A percentile compares a stretch with the other conserved stretches of the same genome.
Evolutionary conservation across 2,888 invertebrate species (phyloP).

Genomic region (Athalia cordata): DNA sequence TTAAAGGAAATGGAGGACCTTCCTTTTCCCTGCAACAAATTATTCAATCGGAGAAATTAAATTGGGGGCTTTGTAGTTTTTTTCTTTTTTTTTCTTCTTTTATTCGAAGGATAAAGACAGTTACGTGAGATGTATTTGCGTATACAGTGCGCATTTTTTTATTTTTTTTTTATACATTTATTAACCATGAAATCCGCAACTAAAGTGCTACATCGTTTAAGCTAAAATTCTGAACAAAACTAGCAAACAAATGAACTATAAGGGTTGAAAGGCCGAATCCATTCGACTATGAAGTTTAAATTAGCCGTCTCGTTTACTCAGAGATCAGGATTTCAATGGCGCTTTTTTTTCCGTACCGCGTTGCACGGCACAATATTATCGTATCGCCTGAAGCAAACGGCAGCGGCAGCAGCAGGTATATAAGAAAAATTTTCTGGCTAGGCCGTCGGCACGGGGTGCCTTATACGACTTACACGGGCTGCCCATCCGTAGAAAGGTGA

Average conservation of each 20-base stretch:
- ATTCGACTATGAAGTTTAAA: slow-evolving; percentile 39
- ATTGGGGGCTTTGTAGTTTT: background rate
- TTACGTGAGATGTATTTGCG: background rate
- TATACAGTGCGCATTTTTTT: background rate
- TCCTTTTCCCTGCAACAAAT: background rate
- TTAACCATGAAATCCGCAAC: too few relatives aligned
- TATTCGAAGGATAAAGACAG: background rate
- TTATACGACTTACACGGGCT: background rate
- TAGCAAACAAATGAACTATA: background rate
- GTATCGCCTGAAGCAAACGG: too few relatives aligned
- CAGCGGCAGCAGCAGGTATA: too few relatives aligned
- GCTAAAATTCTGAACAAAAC: slow-evolving; percentile 1
- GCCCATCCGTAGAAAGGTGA: slow-evolving; percentile 35
- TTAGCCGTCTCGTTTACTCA: slow-evolving; percentile 41
- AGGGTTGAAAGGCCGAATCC: slow-evolving; percentile 28
- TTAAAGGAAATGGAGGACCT: background rate
- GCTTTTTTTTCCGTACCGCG: background rate
- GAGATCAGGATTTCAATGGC: slow-evolving; percentile 41
- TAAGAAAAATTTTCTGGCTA: too few relatives aligned
- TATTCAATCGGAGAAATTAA: background rate
- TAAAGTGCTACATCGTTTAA: background rate
- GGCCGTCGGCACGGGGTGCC: background rate
- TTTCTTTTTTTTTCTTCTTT: background rate
- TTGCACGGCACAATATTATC: too few relatives aligned
- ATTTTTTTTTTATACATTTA: too few relatives aligned